Percentiles rank a stretch among this genome's conserved stretches.
Evolutionary conservation across 1,140 invertebrate species (phyloP).

Genomic region (Drosophila dunni): DNA sequence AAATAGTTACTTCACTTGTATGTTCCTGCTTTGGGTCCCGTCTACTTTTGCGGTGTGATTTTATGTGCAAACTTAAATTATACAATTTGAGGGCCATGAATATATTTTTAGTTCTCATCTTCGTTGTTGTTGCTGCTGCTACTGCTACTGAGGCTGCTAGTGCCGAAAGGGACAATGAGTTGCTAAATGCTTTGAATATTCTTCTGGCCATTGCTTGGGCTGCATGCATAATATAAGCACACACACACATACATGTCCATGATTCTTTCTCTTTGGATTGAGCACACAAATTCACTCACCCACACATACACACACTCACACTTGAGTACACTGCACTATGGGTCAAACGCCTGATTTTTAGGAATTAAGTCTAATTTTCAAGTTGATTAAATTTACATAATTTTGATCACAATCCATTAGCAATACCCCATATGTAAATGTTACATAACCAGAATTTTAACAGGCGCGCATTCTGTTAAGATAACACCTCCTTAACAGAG

Average conservation of each 20-base stretch:
- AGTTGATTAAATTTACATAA: no score
- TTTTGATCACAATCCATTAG: no score
- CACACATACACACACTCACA: neutral
- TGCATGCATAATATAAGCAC: constrained; percentile 72
- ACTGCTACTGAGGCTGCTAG: constrained; percentile 3
- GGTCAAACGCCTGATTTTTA: no score
- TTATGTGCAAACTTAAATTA: constrained; percentile 83
- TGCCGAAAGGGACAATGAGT: constrained; percentile 80
- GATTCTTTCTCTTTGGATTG: constrained; percentile 27
- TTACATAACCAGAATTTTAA: no score
- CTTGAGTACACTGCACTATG: constrained; percentile 20
- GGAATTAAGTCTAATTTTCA: no score
- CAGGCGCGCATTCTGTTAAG: no score
- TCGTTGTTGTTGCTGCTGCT: constrained; percentile 36
- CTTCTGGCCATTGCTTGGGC: constrained; percentile 68
- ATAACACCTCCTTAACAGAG: no score
- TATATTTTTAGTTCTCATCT: constrained; percentile 63
- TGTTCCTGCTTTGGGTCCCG: constrained; percentile 43
- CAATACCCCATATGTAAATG: no score
- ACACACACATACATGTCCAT: neutral
- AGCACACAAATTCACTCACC: neutral
- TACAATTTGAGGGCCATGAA: constrained; percentile 77
- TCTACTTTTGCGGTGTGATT: constrained; percentile 78
- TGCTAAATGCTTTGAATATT: constrained; percentile 83
- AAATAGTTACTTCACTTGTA: constrained; percentile 57